Evolutionary conservation across 2,113 vertebrate genomes (phyloP), one percentile per base, ranked within the genome.

Genomic region (Melospiza melodia): DNA sequence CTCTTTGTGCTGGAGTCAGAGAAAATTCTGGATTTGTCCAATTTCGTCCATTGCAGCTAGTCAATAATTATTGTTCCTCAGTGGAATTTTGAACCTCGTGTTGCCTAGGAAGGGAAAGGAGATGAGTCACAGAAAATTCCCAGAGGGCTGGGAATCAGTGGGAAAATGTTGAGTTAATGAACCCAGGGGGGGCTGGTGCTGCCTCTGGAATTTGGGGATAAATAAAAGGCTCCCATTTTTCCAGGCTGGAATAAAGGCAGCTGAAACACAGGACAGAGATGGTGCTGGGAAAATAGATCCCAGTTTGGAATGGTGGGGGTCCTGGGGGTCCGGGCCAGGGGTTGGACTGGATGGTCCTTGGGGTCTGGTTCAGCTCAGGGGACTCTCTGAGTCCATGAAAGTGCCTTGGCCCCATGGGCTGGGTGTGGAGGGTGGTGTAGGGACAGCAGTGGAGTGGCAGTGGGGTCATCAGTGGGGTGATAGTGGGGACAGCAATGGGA

Each of bases 121-220:
- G 82, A 62, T 82, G 91, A 91, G 39, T 82, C 93, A 93, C 39
- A 33, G 39, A 24, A 67, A 46, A 37, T 76, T 91, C 81, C 89
- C 82, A 37, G 35, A 39, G 89, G 81, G 49, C 44, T 78, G 11
- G 84, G 93, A 91, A 76, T 79, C 89, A 46, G 75, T 39, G 82
- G 28, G 92, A 49, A 35, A 62, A 84, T 3, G 4, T 51, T 1
- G 9, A 49, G 66, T 81, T 69, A 74, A 5, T 6, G 81, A 75
- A 8, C 17, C 28, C 1, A 13, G 49, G 69, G 69, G 73, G 89
- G 66, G 84, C 68, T 74, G 86, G 37, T 81, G 86, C 69, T 84
- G 80, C 94, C 55, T 73, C 57, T 92, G 83, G 61, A 66, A 79
- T 76, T 39, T 61, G 75, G 91, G 91, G 59, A 75, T 94, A 94